phyloP scores from a whole-genome alignment of 2,113 vertebrate genomes.

The Trachemys scripta region DNA sequence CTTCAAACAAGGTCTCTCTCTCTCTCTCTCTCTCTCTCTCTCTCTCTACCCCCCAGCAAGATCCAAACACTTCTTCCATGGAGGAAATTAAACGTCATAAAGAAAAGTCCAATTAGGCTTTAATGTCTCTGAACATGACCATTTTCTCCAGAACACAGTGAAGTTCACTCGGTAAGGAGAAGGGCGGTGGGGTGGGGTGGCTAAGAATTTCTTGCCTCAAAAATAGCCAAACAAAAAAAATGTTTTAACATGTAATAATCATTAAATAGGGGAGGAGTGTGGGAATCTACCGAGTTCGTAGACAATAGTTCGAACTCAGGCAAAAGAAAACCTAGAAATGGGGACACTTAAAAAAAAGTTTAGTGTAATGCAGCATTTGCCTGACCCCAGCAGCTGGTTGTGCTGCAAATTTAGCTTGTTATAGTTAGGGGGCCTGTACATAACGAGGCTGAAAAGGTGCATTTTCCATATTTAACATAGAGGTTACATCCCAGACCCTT shows the following conservation, averaged over 20 bases:
- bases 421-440: not conserved
- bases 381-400: not conserved
- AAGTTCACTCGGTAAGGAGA: slow-evolving; percentile 78
- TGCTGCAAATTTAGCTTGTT: not conserved
- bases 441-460: not conserved
- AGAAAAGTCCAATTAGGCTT: slow-evolving; percentile 78
- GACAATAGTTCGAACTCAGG: not conserved
- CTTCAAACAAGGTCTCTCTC: slow-evolving; percentile 4
- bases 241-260: not conserved
- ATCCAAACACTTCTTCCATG: slow-evolving; percentile 63
- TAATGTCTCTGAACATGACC: slow-evolving; percentile 70
- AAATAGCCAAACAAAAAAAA: not conserved
- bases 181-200: not conserved
- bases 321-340: not conserved
- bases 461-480: not conserved
- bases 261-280: not conserved
- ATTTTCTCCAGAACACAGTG: slow-evolving; percentile 78
- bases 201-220: slow-evolving; percentile 2
- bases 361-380: not conserved
- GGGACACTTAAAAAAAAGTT: not conserved
- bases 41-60: slow-evolving; percentile 28
- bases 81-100: slow-evolving; percentile 80
- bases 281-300: rapidly evolving
- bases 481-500: rapidly evolving
- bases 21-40: not conserved